Evolutionary conservation across 2,888 invertebrate species (phyloP), one percentile per base, ranked within the genome.

Genomic region (Patella ulyssiponensis): DNA sequence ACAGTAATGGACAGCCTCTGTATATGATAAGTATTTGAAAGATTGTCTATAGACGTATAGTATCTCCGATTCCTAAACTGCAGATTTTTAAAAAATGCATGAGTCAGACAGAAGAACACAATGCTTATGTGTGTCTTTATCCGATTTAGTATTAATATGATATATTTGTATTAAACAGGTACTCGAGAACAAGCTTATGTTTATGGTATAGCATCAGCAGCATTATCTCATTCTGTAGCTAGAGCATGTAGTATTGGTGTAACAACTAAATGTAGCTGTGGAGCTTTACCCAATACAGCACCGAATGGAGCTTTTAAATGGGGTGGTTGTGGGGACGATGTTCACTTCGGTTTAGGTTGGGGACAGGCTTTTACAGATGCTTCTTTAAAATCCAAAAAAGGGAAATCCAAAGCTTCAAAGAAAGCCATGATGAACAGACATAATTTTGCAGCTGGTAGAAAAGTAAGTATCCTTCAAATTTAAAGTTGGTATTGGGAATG

Each of bases 141-240:
- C 7, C 9, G 44, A 44, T 44, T 44, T 9, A 44, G 9, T 44
- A 44, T 44, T 9, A 4, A 44, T 44, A 44, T 44, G 44, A 44
- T 44, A 44, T 44, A 9, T 44, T 44, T 44, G 44, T 44, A 44
- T 44, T 44, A 44, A 44, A 15, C 92, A 96, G 96, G 96, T 74
- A 96, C 96, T 20, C 93, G 95, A 80, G 96, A 96, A 90, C 96
- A 96, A 91, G 96, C 96, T 0, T 96, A 95, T 91, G 96, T 96
- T 44, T 95, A 96, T 92, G 96, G 96, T 3, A 94, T 96, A 91
- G 94, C 96, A 27, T 95, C 96, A 0, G 96, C 96, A 1, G 94
- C 96, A 2, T 79, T 96, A 71, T 94, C 95, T 74, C 95, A 95
- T 93, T 94, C 95, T 20, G 93, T 96, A 85, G 95, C 96, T 9